Evolutionary conservation across 2,888 invertebrate genomes (phyloP).

Genomic region (Ormyrus rosae): DNA sequence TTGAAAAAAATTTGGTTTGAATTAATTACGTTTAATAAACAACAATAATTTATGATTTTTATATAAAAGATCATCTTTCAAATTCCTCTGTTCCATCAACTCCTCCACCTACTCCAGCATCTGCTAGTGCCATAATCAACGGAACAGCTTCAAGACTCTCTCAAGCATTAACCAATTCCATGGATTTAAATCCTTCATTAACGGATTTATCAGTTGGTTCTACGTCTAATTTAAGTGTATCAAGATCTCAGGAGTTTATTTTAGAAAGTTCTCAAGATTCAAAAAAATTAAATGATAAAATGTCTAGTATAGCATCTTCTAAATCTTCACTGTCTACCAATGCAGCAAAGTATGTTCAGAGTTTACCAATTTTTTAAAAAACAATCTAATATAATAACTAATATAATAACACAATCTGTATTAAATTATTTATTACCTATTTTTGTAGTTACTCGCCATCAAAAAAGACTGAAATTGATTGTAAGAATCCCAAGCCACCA

Average conservation of each 20-base stretch:
- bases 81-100: constrained; percentile 62
- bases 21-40: too few relatives aligned
- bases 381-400: constrained; percentile 30
- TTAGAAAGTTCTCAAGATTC: constrained; percentile 57
- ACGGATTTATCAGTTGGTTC: constrained; percentile 59
- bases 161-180: constrained; percentile 59
- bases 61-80: constrained; percentile 31
- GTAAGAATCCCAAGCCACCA: constrained; percentile 82
- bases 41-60: background rate
- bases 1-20: too few relatives aligned
- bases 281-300: constrained; percentile 17
- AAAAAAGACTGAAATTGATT: constrained; percentile 72
- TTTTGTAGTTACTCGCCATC: constrained; percentile 63
- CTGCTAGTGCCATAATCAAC: constrained; percentile 58
- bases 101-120: constrained; percentile 68
- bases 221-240: constrained; percentile 57
- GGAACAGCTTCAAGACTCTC: constrained; percentile 58
- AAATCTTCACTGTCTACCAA: constrained; percentile 42
- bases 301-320: constrained; percentile 40
- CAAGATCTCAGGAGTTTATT: constrained; percentile 59
- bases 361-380: background rate
- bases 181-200: constrained; percentile 58
- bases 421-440: constrained; percentile 19
- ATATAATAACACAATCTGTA: constrained; percentile 14
- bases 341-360: constrained; percentile 34